Base-by-base conservation (phyloP, 2,888 invertebrate species). In the Saturnia pavonia region DNA sequence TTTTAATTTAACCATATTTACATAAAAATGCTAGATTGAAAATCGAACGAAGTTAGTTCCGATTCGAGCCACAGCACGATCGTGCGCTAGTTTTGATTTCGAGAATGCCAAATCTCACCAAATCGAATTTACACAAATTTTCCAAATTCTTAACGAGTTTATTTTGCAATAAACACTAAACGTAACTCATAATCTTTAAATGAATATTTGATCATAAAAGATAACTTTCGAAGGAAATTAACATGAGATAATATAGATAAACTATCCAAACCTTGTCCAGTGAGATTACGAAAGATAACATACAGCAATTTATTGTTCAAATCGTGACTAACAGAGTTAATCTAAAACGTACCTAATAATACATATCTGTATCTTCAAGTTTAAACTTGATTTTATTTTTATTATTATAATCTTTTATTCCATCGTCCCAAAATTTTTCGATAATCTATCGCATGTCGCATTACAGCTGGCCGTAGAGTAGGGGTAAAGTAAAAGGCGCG, bases 181-280 rank as follows among this genome's bases (percentile, higher is more conserved):
- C 34, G 16, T 14, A 43, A 1, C 16, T 14, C 25, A 16, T 6
- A 22, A 54, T 54, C 22, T 22, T 43, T 11, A 45, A 27, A 22
- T 51, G 40, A 45, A 42, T 48, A 67, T 60, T 57, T 27, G 48
- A 67, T 63, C 22, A 16, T 25, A 54, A 43, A 11, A 57, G 69
- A 63, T 73, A 70, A 67, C 43, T 45, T 70, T 60, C 25, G 11
- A 43, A 63, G 43, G n/a, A 70, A 72, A 67, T 71, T 48, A 43
- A 48, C 19, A 48, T 42, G 16, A 16, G 70, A 70, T 70, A 51
- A 70, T 66, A 40, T 65, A n/a, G 65, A 65, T 65, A 65, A 65
- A 11, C 8, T 40, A 9, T 40, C n/a, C 19, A 40, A 65, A 65
- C 65, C 2, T 40, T 65, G 8, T 16, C 40, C 40, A 25, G 12